Evolutionary conservation across 2,113 vertebrate species (phyloP).

Genomic region (Bujurquina vittata): DNA sequence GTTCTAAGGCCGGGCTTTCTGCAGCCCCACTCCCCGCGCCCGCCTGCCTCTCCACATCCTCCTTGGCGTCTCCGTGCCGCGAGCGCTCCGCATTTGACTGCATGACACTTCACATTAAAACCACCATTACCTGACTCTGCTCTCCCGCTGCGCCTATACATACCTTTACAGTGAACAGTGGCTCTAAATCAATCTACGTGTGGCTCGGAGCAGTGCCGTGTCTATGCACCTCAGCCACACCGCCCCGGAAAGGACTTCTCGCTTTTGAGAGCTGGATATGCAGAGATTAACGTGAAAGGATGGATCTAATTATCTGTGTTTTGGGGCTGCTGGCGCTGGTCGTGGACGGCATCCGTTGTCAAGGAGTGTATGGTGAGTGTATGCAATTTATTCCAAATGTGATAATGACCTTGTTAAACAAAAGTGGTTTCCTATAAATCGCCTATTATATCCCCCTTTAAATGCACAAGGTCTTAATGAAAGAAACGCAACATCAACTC

Average conservation of each 20-base stretch:
- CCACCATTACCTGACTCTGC: neutral
- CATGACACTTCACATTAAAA: slow-evolving; percentile 14
- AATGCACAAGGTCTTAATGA: neutral
- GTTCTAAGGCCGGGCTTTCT: slow-evolving; percentile 54
- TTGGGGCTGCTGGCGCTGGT: slow-evolving; percentile 88
- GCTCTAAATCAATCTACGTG: slow-evolving; percentile 48
- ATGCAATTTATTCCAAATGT: slow-evolving; percentile 23
- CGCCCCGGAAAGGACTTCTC: slow-evolving; percentile 75
- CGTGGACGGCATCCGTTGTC: slow-evolving; percentile 85
- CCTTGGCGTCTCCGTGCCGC: slow-evolving; percentile 30
- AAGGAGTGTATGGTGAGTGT: slow-evolving; percentile 95
- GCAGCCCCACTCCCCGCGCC: slow-evolving; percentile 49
- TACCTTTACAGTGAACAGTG: slow-evolving; percentile 38
- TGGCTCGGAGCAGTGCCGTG: slow-evolving; percentile 43
- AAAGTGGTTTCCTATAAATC: slow-evolving; percentile 19
- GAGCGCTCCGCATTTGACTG: slow-evolving; percentile 12
- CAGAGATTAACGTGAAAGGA: slow-evolving; percentile 87
- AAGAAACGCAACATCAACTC: slow-evolving; percentile 8
- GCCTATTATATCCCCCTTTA: neutral
- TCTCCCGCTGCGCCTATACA: slow-evolving; percentile 23
- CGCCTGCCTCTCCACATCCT: slow-evolving; percentile 22
- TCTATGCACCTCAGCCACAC: slow-evolving; percentile 60
- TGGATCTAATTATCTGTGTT: slow-evolving; percentile 90
- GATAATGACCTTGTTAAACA: slow-evolving; percentile 80
- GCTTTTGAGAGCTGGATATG: slow-evolving; percentile 86